phyloP scores from a whole-genome alignment of 2,113 vertebrate genomes.

The Nerophis ophidion region DNA sequence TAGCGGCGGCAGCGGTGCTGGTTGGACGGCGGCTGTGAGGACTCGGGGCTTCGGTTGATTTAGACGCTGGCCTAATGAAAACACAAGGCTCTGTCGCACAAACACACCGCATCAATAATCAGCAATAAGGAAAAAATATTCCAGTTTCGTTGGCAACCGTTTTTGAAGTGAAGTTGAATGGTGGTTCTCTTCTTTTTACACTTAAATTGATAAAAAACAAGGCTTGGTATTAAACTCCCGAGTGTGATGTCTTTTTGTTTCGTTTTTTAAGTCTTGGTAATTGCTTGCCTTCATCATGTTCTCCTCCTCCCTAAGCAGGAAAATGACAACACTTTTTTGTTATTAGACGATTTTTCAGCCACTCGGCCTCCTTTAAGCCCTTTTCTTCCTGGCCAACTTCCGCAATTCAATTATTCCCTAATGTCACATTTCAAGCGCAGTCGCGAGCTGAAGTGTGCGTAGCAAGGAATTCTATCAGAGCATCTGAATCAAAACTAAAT shows the following conservation, averaged over 20 bases:
- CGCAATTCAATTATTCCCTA: neutral
- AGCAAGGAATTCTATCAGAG: too few relatives aligned
- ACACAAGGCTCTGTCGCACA: slow-evolving; percentile 58
- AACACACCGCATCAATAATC: neutral
- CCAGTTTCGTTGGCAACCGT: neutral
- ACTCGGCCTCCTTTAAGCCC: neutral
- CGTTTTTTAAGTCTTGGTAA: neutral
- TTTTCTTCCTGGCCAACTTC: neutral
- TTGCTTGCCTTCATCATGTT: neutral
- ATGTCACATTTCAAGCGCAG: neutral
- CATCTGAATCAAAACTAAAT: too few relatives aligned
- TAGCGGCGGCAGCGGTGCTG: slow-evolving; percentile 34
- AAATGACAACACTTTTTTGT: neutral
- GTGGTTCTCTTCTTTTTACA: too few relatives aligned
- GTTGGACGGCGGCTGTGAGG: slow-evolving; percentile 40
- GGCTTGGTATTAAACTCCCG: too few relatives aligned
- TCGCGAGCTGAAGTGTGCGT: too few relatives aligned
- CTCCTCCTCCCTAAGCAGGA: neutral
- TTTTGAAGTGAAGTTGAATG: too few relatives aligned
- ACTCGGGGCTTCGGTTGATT: slow-evolving; percentile 59
- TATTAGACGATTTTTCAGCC: slow-evolving; percentile 1
- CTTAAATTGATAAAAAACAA: too few relatives aligned
- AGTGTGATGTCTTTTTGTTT: neutral
- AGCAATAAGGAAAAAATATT: neutral
- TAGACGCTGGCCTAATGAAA: slow-evolving; percentile 63